phyloP scores from a whole-genome alignment of 2,888 invertebrate genomes.

The Drosophila lutescens region DNA sequence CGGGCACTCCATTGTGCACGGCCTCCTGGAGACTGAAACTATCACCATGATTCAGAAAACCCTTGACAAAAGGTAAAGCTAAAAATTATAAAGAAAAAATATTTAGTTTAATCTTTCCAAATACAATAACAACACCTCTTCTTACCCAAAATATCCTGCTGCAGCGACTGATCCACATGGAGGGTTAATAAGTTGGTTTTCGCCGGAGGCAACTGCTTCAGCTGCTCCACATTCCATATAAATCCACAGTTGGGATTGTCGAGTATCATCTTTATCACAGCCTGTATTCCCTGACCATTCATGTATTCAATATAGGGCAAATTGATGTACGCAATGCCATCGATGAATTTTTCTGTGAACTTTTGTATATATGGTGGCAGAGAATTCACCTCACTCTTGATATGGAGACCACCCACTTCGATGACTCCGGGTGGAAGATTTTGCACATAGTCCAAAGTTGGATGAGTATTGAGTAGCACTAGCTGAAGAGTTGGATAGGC shows the following conservation, averaged over 20 bases:
- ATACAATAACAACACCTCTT: background rate
- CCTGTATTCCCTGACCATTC: slow-evolving; percentile 45
- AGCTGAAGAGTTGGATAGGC: slow-evolving; percentile 51
- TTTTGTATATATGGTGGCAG: slow-evolving; percentile 66
- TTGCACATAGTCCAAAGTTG: slow-evolving; percentile 76
- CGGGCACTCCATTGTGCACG: slow-evolving; percentile 76
- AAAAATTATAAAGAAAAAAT: background rate
- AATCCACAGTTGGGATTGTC: slow-evolving; percentile 79
- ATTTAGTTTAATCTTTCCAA: accelerated
- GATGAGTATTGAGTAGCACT: slow-evolving; percentile 80
- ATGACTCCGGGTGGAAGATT: slow-evolving; percentile 82
- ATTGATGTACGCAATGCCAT: slow-evolving; percentile 81
- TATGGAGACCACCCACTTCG: slow-evolving; percentile 83
- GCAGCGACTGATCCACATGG: slow-evolving; percentile 41
- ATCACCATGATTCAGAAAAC: slow-evolving; percentile 79
- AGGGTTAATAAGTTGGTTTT: slow-evolving; percentile 57
- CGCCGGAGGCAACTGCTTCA: slow-evolving; percentile 42
- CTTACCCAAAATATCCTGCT: slow-evolving; percentile 73
- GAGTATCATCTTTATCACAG: slow-evolving; percentile 69
- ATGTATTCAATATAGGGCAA: slow-evolving; percentile 67
- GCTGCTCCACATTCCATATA: slow-evolving; percentile 81
- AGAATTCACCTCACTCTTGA: slow-evolving; percentile 61
- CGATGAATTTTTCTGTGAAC: slow-evolving; percentile 69
- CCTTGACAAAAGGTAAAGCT: slow-evolving; percentile 72
- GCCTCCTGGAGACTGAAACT: slow-evolving; percentile 79